These are phyloP conservation scores for Syrrhaptes paradoxus DNA, from an alignment of 2,113 vertebrate genomes.

Conservation along the genomic window DNA sequence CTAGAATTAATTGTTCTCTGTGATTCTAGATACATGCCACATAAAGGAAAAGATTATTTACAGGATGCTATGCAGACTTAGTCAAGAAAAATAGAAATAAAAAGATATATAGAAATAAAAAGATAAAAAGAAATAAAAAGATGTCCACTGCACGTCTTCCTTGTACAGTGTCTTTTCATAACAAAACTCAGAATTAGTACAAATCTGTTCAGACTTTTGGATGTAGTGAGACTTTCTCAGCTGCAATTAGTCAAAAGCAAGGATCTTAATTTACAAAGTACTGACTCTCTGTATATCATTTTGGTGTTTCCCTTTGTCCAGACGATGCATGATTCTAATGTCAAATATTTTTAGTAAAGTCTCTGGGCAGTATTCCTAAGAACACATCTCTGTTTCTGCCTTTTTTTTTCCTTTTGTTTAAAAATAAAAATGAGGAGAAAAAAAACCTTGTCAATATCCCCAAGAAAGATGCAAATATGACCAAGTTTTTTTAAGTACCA, in stretches of 20 bases:
- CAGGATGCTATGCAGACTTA: background rate
- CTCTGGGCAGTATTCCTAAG: background rate
- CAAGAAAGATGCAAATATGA: background rate
- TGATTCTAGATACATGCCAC: background rate
- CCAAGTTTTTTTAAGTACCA: background rate
- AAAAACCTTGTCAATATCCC: background rate
- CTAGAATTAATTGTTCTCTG: background rate
- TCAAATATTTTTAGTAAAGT: background rate
- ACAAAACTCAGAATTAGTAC: background rate
- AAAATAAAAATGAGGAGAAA: background rate
- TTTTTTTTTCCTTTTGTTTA: background rate
- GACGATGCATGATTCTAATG: background rate
- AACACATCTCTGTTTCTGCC: background rate
- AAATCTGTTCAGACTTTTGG: background rate
- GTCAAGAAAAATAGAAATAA: background rate
- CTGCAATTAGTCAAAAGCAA: background rate
- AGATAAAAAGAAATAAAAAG: background rate
- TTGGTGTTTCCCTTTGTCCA: background rate
- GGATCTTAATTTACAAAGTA: background rate
- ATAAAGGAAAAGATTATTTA: background rate
- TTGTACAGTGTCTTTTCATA: background rate
- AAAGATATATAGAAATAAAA: background rate
- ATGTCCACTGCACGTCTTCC: background rate
- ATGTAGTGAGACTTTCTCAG: background rate
- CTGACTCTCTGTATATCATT: background rate